Base-by-base conservation (phyloP, 2,888 invertebrate species). In the Cistogaster globosa region DNA sequence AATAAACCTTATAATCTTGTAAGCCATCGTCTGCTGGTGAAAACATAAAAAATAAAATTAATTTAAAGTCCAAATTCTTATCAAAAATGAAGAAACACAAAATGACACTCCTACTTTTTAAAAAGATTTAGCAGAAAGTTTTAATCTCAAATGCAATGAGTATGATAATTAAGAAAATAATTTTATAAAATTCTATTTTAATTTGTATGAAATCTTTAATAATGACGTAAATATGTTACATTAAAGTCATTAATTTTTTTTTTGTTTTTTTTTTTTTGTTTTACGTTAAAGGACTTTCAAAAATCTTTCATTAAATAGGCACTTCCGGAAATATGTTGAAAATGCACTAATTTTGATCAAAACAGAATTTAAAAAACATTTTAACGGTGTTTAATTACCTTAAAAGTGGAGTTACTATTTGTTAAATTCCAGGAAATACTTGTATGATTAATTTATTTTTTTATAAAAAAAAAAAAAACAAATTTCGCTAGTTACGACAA, bases 241-340 rank as follows among this genome's bases (percentile, higher is more conserved):
- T 4, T 32, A 4, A 32, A 32, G 6, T 32, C 2, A 32, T 32
- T 0, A 32, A 32, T 32, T 5, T 5, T 32, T 32, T 32, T 3
- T 7, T 32, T 32, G 6, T 32, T 4, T 32, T 32, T 32, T 32
- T 32, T 4, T 32, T 32, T 32, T n/a, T n/a, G n/a, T n/a, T n/a
- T n/a, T n/a, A n/a, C n/a, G n/a, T n/a, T n/a, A n/a, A n/a, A n/a
- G n/a, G n/a, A n/a, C n/a, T n/a, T n/a, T n/a, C n/a, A n/a, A n/a
- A n/a, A n/a, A n/a, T n/a, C n/a, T n/a, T n/a, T n/a, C n/a, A n/a
- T n/a, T 71, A 38, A 63, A 62, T 68, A 76, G 75, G 63, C 77
- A 83, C 83, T 86, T 86, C 83, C 86, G 86, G 69, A 81, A 81
- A 78, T 69, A 68, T 82, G 84, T 84, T 82, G 84, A 86, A 48